These are phyloP conservation scores for Pyrochroa serraticornis DNA, from an alignment of 2,888 invertebrate species.

Conservation along the genomic window DNA sequence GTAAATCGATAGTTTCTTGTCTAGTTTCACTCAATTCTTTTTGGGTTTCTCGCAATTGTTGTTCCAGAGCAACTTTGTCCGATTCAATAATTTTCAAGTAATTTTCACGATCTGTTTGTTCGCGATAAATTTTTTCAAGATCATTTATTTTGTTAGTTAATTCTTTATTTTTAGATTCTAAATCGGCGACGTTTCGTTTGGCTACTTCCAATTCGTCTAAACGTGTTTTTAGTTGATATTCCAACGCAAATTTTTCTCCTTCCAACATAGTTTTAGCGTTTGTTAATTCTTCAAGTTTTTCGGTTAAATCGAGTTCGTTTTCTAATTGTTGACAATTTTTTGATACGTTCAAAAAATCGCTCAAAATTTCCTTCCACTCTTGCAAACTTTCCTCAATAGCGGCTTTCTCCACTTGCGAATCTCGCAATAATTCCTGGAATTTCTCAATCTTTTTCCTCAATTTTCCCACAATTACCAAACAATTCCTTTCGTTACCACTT, in stretches of 20 bases:
- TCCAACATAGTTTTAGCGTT: constrained; percentile 39
- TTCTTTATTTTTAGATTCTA: constrained; percentile 15
- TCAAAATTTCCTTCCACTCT: constrained; percentile 22
- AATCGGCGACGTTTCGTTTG: constrained; percentile 26
- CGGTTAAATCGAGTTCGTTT: constrained; percentile 30
- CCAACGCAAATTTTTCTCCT: constrained; percentile 40
- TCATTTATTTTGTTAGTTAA: constrained; percentile 20
- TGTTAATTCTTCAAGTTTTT: constrained; percentile 36
- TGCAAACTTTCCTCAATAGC: constrained; percentile 32
- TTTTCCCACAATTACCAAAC: constrained; percentile 13
- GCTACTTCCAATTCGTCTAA: constrained; percentile 28
- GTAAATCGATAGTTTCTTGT: constrained; percentile 24
- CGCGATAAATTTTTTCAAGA: constrained; percentile 4
- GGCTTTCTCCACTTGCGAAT: constrained; percentile 24
- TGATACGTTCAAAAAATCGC: constrained; percentile 30
- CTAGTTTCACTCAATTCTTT: constrained; percentile 24
- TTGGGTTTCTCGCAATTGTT: constrained; percentile 17
- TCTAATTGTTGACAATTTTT: constrained; percentile 32
- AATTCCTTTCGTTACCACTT: constrained; percentile 10
- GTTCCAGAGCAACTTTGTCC: constrained; percentile 13
- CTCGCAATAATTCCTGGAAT: constrained; percentile 24
- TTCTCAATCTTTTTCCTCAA: constrained; percentile 32
- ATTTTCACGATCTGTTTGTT: not conserved
- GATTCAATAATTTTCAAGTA: constrained; percentile 10
- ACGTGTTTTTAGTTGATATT: constrained; percentile 33